Evolutionary conservation across 2,888 invertebrate species (phyloP), one percentile per base, ranked within the genome.

Genomic region (Julus scandinavius): DNA sequence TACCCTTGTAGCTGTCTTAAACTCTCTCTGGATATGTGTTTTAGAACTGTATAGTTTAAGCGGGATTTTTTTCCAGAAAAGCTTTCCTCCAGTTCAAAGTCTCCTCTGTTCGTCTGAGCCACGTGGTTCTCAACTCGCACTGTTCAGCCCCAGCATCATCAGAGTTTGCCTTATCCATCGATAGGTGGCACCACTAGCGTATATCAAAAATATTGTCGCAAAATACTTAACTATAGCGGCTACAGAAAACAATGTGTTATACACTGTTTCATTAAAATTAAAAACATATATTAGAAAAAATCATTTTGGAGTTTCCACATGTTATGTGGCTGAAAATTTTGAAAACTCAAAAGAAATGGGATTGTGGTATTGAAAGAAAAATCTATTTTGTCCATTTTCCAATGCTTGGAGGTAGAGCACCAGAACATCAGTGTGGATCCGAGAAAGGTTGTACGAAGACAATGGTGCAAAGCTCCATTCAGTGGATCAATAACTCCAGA

Each of bases 401-500:
- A 20, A 20, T 63, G 20, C 20, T n/a, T 63, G 0, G 11, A 72
- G 9, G 9, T 72, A 9, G 11, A 20, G 6, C 20, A 11, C 11
- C 20, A 72, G 72, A 72, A 20, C 9, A 13, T 7, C 7, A 45
- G 45, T 45, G 45, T 45, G 45, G 29, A 29, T 29, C 4, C 20
- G 20, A 63, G n/a, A 20, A 45, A 45, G 45, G 45, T 45, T 45
- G 17, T 20, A 72, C 2, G 29, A 38, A 40, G 38, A 72, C 72
- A 80, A 80, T 38, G 38, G 38, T 15, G 80, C 80, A 38, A 80
- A 38, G 80, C 80, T 38, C 80, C 80, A 80, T 80, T 38, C 80
- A 80, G 80, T 38, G 80, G 80, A 80, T 80, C 80, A 80, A 80
- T 80, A 80, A 80, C 80, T 20, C 29, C 72, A 80, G 80, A 80